Evolutionary conservation across 2,888 invertebrate species (phyloP).

Genomic region (Venusia cambrica): DNA sequence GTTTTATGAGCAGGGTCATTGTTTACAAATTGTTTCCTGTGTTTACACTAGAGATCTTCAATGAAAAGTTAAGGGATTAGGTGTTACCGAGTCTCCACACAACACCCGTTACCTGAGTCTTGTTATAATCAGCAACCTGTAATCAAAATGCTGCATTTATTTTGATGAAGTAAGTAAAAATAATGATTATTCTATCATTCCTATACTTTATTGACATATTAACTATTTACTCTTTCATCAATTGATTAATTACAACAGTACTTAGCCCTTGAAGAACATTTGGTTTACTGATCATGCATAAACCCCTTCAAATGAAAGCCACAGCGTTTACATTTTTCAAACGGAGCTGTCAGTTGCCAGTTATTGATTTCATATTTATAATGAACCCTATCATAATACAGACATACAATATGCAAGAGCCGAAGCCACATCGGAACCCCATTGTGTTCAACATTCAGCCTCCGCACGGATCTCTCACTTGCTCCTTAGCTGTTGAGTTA

Average conservation of each 20-base stretch:
- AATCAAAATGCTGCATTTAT: constrained; percentile 12
- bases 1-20: constrained; percentile 59
- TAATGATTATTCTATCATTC: not conserved
- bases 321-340: constrained; percentile 10
- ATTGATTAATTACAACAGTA: no score
- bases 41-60: constrained; percentile 58
- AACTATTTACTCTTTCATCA: no score
- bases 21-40: constrained; percentile 75
- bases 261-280: no score
- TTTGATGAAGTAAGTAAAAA: constrained; percentile 17
- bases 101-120: constrained; percentile 17
- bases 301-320: no score
- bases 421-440: constrained; percentile 55
- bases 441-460: constrained; percentile 60
- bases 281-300: no score
- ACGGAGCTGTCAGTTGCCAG: constrained; percentile 19
- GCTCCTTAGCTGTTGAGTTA: constrained; percentile 52
- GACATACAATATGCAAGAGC: constrained; percentile 48
- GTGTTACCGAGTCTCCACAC: constrained; percentile 29
- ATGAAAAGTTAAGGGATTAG: constrained; percentile 47
- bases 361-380: constrained; percentile 63
- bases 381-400: constrained; percentile 59
- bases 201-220: not conserved
- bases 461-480: constrained; percentile 63
- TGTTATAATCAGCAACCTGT: constrained; percentile 14